Evolutionary conservation across 2,888 invertebrate genomes (phyloP).

Genomic region (Tipula lateralis): DNA sequence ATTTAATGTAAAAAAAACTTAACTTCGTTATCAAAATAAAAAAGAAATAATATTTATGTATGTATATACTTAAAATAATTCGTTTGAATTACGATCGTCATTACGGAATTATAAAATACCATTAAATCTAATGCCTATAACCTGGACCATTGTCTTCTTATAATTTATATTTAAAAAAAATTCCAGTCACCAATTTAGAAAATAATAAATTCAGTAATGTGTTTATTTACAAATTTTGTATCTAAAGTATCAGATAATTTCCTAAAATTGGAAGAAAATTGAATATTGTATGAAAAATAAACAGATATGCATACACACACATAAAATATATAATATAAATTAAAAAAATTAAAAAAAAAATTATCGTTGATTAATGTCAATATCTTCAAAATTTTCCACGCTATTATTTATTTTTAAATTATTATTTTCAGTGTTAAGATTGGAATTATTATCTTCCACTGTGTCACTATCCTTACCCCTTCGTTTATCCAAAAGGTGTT

Average conservation of each 20-base stretch:
- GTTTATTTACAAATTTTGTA: not conserved
- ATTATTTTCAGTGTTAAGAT: not conserved
- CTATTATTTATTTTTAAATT: not conserved
- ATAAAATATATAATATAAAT: not conserved
- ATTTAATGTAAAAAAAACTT: not conserved
- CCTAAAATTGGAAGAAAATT: not conserved
- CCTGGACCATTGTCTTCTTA: not conserved
- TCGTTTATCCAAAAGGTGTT: constrained; percentile 43
- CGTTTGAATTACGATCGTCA: not conserved
- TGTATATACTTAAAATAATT: too few relatives aligned
- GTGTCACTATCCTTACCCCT: constrained; percentile 3
- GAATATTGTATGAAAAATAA: not conserved
- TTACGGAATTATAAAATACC: not conserved
- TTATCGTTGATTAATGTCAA: not conserved
- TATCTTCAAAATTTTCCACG: not conserved
- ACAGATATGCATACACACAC: not conserved
- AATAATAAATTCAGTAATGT: not conserved
- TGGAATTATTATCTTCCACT: not conserved
- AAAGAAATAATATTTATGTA: not conserved
- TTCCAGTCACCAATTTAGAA: not conserved
- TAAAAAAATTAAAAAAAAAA: not conserved
- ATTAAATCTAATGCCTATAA: not conserved
- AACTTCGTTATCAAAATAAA: not conserved
- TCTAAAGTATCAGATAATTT: not conserved
- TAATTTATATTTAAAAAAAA: not conserved